Conservation (phyloP, 1,140 invertebrate genomes). For the Meloidogyne floridensis region DNA sequence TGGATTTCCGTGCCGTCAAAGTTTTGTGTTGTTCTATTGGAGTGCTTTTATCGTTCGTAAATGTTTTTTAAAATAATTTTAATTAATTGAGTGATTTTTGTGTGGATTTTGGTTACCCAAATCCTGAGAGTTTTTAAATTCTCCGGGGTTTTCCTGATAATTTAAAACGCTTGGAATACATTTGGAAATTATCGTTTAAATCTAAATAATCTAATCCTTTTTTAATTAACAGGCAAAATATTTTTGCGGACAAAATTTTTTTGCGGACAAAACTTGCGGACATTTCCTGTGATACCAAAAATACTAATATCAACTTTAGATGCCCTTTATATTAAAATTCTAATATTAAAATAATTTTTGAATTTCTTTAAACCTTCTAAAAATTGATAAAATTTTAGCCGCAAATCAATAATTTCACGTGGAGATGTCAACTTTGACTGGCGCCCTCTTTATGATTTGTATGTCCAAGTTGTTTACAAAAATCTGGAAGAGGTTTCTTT, state of each 20-base stretch:
- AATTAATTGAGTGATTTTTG: too few species aligned
- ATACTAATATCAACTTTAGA: too few species aligned
- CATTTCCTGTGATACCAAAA: conserved; percentile 6
- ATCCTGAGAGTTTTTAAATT: too few species aligned
- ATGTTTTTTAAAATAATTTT: not conserved
- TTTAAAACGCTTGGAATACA: too few species aligned
- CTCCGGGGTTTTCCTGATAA: too few species aligned
- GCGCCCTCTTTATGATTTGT: conserved; percentile 80
- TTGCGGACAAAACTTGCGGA: conserved; percentile 19
- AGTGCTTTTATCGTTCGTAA: conserved; percentile 68
- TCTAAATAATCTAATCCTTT: too few species aligned
- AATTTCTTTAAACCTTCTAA: too few species aligned
- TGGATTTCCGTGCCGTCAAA: conserved; percentile 76
- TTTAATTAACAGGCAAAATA: too few species aligned
- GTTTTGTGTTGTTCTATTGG: conserved; percentile 71
- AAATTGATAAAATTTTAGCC: conserved; percentile 66
- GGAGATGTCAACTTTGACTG: conserved; percentile 82
- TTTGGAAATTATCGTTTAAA: too few species aligned
- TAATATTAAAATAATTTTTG: too few species aligned
- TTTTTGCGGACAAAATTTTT: conserved; percentile 17
- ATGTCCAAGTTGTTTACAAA: conserved; percentile 66
- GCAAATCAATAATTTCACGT: conserved; percentile 77
- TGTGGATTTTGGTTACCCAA: too few species aligned
- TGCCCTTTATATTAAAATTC: too few species aligned
- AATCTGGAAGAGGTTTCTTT: conserved; percentile 44